Base-by-base conservation (phyloP, 2,888 invertebrate species). In the Vesta saturnalis region DNA sequence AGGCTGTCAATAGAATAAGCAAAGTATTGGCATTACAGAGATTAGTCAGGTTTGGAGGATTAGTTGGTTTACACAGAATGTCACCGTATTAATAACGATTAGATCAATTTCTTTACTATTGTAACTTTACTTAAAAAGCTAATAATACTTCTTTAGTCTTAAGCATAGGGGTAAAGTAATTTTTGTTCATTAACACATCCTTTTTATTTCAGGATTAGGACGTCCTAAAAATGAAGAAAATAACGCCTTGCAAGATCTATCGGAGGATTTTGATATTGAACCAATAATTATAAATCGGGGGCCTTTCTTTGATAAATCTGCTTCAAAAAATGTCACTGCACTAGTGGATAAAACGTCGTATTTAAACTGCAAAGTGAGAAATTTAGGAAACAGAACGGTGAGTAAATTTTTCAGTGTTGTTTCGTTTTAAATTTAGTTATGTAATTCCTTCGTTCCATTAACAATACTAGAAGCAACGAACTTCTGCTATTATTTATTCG, bases 321-420 rank as follows among this genome's bases (percentile, higher is more conserved):
- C 90, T 69, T 91, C 92, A 35, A 90, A 88, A 76, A 93, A 93
- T 78, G 92, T 93, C 68, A 93, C 93, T 15, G 92, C 92, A 0
- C 85, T 93, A 14, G 92, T 93, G 10, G 93, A 92, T 23, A 92
- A 92, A 83, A 92, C 91, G 1, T 91, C 92, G 1, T 89, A 91
- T 78, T 86, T 93, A 69, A 91, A 89, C 82, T 93, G 93, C 85
- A 87, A 92, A 72, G 91, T 93, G 15, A 89, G 90, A 77, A 92
- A 92, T 81, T 87, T 93, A 72, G 92, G 92, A 46, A 92, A 93
- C 78, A 87, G 91, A 83, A 92, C 92, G 85, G 93, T 93, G 78
- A 87, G 89, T 60, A n/a, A 3, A 54, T n/a, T n/a, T n/a, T n/a
- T n/a, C n/a, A n/a, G n/a, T n/a, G n/a, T n/a, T n/a, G n/a, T n/a